Evolutionary conservation across 2,888 invertebrate species (phyloP).

Genomic region (Erebia aethiops): DNA sequence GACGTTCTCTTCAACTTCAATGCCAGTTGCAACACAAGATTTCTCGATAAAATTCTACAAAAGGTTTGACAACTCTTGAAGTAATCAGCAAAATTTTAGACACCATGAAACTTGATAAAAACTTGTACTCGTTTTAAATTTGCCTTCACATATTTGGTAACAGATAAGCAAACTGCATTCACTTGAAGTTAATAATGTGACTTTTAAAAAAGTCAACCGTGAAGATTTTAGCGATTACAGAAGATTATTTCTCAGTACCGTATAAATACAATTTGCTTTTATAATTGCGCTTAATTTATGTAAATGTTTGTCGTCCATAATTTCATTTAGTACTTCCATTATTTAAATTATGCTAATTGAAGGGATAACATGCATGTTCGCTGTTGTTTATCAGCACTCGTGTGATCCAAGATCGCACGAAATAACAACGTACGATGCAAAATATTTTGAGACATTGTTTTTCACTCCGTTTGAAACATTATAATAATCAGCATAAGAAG

Average conservation of each 20-base stretch:
- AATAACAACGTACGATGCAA: background rate
- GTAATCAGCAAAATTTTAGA: constrained; percentile 26
- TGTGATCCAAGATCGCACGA: constrained; percentile 19
- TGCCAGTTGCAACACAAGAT: background rate
- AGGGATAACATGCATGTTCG: constrained; percentile 23
- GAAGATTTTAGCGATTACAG: constrained; percentile 41
- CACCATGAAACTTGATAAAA: constrained; percentile 21
- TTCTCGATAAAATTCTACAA: constrained; percentile 16
- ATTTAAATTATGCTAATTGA: constrained; percentile 37
- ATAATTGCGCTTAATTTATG: constrained; percentile 33
- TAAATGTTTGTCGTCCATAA: constrained; percentile 23
- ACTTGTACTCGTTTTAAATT: constrained; percentile 30
- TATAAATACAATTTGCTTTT: constrained; percentile 37
- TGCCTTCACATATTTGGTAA: constrained; percentile 37
- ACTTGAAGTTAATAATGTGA: constrained; percentile 39
- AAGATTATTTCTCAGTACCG: constrained; percentile 29
- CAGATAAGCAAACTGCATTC: constrained; percentile 34
- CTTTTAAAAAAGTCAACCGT: constrained; percentile 36
- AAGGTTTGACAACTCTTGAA: constrained; percentile 7
- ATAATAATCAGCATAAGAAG: background rate
- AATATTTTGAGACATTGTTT: background rate
- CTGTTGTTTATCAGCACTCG: constrained; percentile 14
- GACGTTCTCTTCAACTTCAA: background rate
- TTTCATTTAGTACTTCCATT: constrained; percentile 24
- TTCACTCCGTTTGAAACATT: background rate